phyloP scores from a whole-genome alignment of 1,140 invertebrate species.

The Plutomurus gul region DNA sequence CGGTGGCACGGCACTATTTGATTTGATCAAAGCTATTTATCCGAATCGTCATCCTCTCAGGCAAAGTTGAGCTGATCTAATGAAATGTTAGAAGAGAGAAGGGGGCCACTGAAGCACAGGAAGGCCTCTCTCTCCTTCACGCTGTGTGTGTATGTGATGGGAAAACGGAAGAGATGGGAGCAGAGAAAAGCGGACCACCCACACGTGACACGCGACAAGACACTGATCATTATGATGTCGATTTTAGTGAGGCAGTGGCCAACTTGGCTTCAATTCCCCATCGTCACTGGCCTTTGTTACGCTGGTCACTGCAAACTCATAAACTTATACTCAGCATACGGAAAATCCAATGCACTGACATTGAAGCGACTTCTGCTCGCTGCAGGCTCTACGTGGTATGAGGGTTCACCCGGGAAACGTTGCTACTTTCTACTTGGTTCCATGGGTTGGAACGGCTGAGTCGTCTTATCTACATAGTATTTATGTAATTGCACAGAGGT shows the following conservation, averaged over 20 bases:
- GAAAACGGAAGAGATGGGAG: background rate
- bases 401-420: no score
- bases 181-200: no score
- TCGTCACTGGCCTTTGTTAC: slow-evolving; percentile 31
- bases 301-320: slow-evolving; percentile 43
- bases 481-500: no score
- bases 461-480: no score
- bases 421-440: no score
- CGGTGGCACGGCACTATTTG: slow-evolving; percentile 31
- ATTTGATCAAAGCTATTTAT: slow-evolving; percentile 51
- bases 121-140: background rate
- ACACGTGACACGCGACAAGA: no score
- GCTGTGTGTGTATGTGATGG: background rate
- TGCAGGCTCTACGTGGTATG: no score
- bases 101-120: background rate
- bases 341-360: background rate
- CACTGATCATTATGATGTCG: no score
- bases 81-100: slow-evolving; percentile 39
- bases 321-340: slow-evolving; percentile 43
- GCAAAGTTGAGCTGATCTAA: slow-evolving; percentile 43
- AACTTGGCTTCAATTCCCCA: slow-evolving; percentile 14
- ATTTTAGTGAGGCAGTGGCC: no score
- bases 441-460: no score
- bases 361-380: background rate
- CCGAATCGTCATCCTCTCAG: slow-evolving; percentile 41